Base-by-base conservation (phyloP, 92 coral and sea anemone genomes). In the Epizoanthus ramosus region DNA sequence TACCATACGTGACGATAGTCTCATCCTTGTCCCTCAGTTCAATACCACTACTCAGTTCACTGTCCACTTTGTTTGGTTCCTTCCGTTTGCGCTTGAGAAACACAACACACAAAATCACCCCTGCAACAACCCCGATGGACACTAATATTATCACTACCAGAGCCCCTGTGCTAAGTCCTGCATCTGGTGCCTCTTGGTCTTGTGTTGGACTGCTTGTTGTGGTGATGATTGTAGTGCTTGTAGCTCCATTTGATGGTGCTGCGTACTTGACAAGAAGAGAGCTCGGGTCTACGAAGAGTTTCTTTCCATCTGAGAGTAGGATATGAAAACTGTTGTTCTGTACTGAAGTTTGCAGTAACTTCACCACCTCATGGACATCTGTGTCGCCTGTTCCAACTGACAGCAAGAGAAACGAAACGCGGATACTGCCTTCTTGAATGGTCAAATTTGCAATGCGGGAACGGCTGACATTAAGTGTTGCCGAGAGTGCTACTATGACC, bases 391-490 rank as follows among this genome's bases (percentile, higher is more conserved):
- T 68, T 39, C 68, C 88, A 12, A 84, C 85, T 1, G 97, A 87
- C 18, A 91, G 67, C 81, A 95, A 63, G 2, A 82, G 70, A 71
- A 95, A 92, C 16, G 93, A 74, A 14, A 95, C 95, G 35, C 93
- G 63, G 21, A 95, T 92, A 74, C 98, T 92, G 18, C 98, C 98
- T 63, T 60, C 68, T 41, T 74, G 19, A 67, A 87, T 84, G 43
- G 71, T 33, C 61, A 90, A 60, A 37, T 87, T 61, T n/a, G 60
- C 25, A 6, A 95, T 87, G 28, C 97, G 90, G 39, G 89, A 79
- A 28, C 33, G 28, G 24, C 57, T 39, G 79, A 95, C 83, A 10
- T 47, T 67, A 37, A 95, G 94, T 21, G 22, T 77, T 5, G 61
- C 80, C 3, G 92, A 87, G 14, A 91, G 74, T 37, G 70, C 57